phyloP scores from a whole-genome alignment of 2,797 vertebrate genomes.

The Sciurus vulgaris region DNA sequence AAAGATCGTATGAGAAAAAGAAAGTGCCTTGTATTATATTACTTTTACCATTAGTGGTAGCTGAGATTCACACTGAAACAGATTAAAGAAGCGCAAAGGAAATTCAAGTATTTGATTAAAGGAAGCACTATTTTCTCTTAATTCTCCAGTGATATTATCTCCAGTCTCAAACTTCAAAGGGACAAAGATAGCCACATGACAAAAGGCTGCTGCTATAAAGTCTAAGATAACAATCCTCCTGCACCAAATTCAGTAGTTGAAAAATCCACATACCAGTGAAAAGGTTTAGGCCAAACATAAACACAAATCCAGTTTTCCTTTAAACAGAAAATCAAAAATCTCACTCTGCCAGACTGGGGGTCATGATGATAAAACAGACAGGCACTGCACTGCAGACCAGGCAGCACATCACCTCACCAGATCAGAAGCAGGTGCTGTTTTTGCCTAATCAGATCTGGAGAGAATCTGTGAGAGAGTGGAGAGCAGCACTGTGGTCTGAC shows the following conservation, averaged over 20 bases:
- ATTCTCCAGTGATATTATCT: neutral
- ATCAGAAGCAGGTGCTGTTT: neutral
- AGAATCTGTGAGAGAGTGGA: neutral
- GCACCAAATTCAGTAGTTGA: neutral
- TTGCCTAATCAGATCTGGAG: neutral
- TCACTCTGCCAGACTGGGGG: neutral
- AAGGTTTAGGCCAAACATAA: neutral
- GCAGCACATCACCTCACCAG: fast-evolving
- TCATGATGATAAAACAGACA: neutral
- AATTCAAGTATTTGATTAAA: neutral
- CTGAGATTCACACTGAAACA: constrained; percentile 1
- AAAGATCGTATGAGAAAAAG: neutral
- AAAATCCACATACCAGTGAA: constrained; percentile 12
- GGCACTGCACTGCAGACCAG: neutral
- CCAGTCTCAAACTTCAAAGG: neutral
- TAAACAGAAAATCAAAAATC: neutral
- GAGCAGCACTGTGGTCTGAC: neutral
- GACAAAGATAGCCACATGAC: neutral
- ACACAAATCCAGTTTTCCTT: neutral
- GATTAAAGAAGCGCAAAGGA: neutral
- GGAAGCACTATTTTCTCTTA: neutral
- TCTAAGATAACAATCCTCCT: neutral
- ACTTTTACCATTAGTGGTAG: neutral
- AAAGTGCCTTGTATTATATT: neutral
- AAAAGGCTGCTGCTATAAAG: neutral